phyloP scores from a whole-genome alignment of 2,113 vertebrate genomes.

The Thunnus thynnus region DNA sequence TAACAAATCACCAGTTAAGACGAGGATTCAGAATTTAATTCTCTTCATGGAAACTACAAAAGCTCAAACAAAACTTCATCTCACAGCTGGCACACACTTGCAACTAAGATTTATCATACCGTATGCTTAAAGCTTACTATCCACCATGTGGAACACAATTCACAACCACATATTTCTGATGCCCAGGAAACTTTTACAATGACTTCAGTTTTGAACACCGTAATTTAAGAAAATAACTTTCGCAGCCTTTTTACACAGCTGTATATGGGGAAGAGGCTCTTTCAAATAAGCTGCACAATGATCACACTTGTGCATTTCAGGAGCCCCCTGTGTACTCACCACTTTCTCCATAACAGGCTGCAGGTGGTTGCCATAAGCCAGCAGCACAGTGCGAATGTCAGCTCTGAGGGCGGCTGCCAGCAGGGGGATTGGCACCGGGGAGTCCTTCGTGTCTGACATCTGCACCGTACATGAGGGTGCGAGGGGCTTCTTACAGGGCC shows the following conservation, averaged over 20 bases:
- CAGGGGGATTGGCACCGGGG: conserved; percentile 91
- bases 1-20: not conserved
- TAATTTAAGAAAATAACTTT: too few relatives aligned
- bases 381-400: conserved; percentile 87
- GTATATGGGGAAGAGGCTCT: too few relatives aligned
- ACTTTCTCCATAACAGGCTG: conserved; percentile 94
- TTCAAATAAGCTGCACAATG: not conserved
- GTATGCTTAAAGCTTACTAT: too few relatives aligned
- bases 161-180: too few relatives aligned
- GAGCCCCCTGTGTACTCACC: conserved; percentile 79
- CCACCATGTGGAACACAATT: too few relatives aligned
- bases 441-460: conserved; percentile 90
- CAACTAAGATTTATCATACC: too few relatives aligned
- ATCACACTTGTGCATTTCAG: too few relatives aligned
- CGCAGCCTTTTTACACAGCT: too few relatives aligned
- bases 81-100: not conserved
- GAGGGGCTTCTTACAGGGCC: conserved; percentile 96
- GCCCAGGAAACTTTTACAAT: too few relatives aligned
- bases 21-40: too few relatives aligned
- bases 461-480: conserved; percentile 92
- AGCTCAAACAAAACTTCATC: not conserved
- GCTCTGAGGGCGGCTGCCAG: conserved; percentile 88
- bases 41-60: too few relatives aligned
- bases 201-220: too few relatives aligned
- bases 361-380: conserved; percentile 93